phyloP scores from a whole-genome alignment of 1,140 invertebrate genomes.

The Scaptomyza hsui region DNA sequence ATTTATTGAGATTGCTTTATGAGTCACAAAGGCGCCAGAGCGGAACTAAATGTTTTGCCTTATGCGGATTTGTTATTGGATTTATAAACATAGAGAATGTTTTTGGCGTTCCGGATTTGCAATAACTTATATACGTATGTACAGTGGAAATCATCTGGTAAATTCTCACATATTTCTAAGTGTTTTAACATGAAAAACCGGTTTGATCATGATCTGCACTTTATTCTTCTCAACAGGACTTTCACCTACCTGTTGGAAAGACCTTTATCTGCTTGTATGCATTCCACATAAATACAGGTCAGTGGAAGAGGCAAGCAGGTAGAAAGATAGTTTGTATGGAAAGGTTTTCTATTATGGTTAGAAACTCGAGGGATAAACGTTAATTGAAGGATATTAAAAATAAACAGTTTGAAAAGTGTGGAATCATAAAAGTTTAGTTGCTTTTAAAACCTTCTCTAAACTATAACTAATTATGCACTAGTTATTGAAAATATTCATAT shows the following conservation, averaged over 20 bases:
- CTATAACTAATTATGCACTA: no score
- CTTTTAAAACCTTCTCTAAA: no score
- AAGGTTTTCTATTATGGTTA: not conserved
- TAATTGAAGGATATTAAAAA: not conserved
- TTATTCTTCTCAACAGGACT: not conserved
- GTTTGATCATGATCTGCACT: constrained; percentile 5
- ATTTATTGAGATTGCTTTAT: constrained; percentile 22
- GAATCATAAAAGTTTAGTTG: no score
- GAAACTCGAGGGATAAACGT: not conserved
- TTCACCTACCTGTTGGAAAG: not conserved
- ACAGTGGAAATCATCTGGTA: not conserved
- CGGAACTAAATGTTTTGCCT: constrained; percentile 46
- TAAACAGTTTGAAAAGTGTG: no score
- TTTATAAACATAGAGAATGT: constrained; percentile 1
- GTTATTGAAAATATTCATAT: no score
- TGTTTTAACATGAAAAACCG: constrained; percentile 4
- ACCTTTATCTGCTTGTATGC: constrained; percentile 10
- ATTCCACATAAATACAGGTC: constrained; percentile 2
- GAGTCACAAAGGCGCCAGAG: constrained; percentile 52
- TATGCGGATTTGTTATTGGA: not conserved
- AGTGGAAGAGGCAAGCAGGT: not conserved
- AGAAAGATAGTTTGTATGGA: not conserved
- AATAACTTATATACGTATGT: constrained; percentile 2
- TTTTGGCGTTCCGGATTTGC: not conserved
- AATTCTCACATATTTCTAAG: not conserved